Conservation (phyloP, 2,113 vertebrate species). For the Campylomormyrus tamandua region DNA sequence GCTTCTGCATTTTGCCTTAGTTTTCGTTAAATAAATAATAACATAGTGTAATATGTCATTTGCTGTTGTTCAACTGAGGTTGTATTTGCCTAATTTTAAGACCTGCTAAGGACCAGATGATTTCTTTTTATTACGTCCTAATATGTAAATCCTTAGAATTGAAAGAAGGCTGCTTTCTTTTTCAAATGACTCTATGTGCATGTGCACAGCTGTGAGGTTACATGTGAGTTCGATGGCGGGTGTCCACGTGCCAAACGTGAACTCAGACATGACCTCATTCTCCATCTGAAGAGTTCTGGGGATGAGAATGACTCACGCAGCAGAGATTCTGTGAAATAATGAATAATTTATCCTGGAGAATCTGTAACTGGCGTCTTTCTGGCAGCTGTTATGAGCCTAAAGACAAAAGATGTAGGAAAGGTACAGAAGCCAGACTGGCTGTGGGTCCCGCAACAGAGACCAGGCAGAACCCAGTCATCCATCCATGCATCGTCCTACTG, state of each 20-base stretch:
- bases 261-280: background rate
- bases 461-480: background rate
- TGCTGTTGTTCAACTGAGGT: background rate
- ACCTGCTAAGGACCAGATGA: background rate
- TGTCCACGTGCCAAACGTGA: background rate
- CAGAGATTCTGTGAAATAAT: background rate
- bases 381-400: background rate
- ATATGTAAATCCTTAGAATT: background rate
- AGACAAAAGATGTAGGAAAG: background rate
- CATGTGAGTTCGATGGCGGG: background rate
- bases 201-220: background rate
- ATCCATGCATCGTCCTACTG: background rate
- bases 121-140: background rate
- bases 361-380: background rate
- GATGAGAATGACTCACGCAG: background rate
- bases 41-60: background rate
- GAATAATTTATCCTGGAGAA: constrained; percentile 8
- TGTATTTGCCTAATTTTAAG: background rate
- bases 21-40: background rate
- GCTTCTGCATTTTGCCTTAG: background rate
- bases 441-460: background rate
- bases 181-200: background rate
- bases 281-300: background rate
- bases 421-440: background rate
- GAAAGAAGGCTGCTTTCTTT: background rate